Conservation (phyloP, 2,113 vertebrate genomes). For the Myrmecophaga tridactyla region DNA sequence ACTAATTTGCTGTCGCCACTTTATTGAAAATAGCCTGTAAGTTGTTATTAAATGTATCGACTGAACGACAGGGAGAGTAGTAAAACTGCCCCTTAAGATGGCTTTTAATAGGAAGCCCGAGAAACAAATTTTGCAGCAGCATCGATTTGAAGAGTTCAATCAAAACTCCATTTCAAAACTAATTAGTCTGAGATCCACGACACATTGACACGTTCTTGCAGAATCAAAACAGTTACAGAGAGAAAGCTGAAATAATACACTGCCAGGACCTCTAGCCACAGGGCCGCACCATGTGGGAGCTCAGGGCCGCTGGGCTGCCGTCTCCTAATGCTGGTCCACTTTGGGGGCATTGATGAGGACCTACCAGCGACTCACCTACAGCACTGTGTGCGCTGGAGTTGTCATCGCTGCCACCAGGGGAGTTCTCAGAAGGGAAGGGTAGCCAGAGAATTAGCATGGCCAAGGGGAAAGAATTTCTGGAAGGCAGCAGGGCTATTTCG, state of each 20-base stretch:
- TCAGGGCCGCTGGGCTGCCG: neutral
- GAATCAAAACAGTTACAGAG: constrained; percentile 86
- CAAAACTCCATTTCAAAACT: constrained; percentile 99
- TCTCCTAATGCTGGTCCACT: constrained; percentile 50
- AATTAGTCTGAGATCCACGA: constrained; percentile 98
- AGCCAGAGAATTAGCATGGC: neutral
- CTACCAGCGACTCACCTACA: constrained; percentile 19
- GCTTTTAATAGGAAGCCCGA: constrained; percentile 94
- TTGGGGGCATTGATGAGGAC: constrained; percentile 22
- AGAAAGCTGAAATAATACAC: constrained; percentile 85
- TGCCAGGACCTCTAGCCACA: constrained; percentile 81
- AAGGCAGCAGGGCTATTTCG: neutral
- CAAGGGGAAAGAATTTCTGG: neutral
- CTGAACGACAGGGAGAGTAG: constrained; percentile 91
- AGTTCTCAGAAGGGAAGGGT: neutral
- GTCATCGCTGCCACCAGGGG: neutral
- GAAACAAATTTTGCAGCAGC: constrained; percentile 98
- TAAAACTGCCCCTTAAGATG: constrained; percentile 94
- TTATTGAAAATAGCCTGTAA: constrained; percentile 93
- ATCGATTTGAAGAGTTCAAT: constrained; percentile 99
- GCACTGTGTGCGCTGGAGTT: rapidly evolving
- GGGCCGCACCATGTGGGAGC: constrained; percentile 72
- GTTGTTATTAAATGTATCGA: constrained; percentile 95
- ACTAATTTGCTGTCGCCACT: constrained; percentile 92
- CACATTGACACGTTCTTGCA: constrained; percentile 91